Evolutionary conservation across 2,113 vertebrate species (phyloP), one percentile per base, ranked within the genome.

Genomic region (Cheilinus undulatus): DNA sequence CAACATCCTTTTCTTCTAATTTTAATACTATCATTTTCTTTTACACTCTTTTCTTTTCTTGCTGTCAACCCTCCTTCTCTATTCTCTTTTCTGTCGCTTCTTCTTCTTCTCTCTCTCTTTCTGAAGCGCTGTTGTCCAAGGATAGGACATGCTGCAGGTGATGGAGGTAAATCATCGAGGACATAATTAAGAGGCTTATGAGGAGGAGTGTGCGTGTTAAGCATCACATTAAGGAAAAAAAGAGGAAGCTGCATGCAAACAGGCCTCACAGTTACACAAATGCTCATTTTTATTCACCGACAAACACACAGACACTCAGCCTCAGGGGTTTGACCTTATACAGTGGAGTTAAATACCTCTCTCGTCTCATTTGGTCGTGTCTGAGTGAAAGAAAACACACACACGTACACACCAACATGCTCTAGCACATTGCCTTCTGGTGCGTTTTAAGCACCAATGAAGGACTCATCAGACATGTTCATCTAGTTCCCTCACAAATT

Each of bases 111-210:
- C 73, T 69, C 36, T 48, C 56, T 30, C 63, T 58, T 69, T 60
- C 49, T 57, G 62, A 68, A 45, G 36, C 20, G 26, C 76, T 66
- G 69, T 40, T 69, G 84, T 91, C 90, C 93, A 93, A 93, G 93
- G 92, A 85, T 92, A 91, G 80, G 84, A 84, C 70, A 71, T 49
- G 90, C 93, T 92, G 82, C 80, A 86, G 90, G 93, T 87, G 76
- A 91, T 82, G 69, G 60, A 84, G 88, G 79, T 84, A 92, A 94
- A 93, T 90, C 92, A 93, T 93, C 81, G 84, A 93, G 92, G 93
- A 93, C 92, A 87, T 92, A 93, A 94, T 93, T 94, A 94, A 93
- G 87, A 89, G 84, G 92, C 90, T 94, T 94, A 92, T 48, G 80
- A 89, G 76, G 38, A 85, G 80, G 68, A 65, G 82, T 22, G 86